Evolutionary conservation across 2,797 vertebrate genomes (phyloP), one percentile per base, ranked within the genome.

Genomic region (Rhinophrynus dorsalis): DNA sequence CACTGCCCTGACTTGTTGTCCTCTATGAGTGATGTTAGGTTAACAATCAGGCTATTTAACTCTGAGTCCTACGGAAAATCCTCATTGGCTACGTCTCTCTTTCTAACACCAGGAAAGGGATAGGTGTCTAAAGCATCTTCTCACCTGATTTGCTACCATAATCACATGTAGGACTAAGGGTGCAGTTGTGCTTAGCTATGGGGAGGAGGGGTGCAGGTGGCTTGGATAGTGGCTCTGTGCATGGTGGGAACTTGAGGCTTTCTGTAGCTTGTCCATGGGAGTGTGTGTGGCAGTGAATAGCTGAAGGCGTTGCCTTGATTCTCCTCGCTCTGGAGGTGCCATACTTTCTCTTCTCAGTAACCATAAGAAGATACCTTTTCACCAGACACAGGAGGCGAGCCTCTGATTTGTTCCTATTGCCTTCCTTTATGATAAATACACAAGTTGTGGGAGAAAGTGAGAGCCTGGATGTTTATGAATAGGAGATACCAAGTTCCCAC

Each of bases 231-330:
- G n/a, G 50, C 56, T 26, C 37, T 27, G 40, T 32, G 44, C 33
- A 18, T 54, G 54, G 75, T 81, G 82, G 78, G 80, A 83, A 83
- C 74, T 4, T 1, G 64, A 10, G 65, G 32, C 69, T 62, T 51
- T 5, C 65, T 50, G 3, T 11, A 2, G 2, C 62, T 30, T 0
- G 10, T 30, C 37, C 51, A 10, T 5, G 29, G 18, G 26, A 29
- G 17, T 44, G 15, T 3, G 15, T 20, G 18, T 87, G 78, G 61
- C 65, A 33, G 78, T 89, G 84, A 87, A 83, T 88, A 87, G 89
- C 80, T 83, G 84, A 82, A 91, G 92, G 91, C 90, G 92, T 89
- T 86, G 78, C 88, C 57, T 74, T 89, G 76, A 94, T 94, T 95
- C 84, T 93, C 92, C 91, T 92, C 90, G 90, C 91, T 90, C 83